Percentiles rank a stretch among this genome's conserved stretches.
These are phyloP conservation scores for Labeo rohita DNA, from an alignment of 2,113 vertebrate species.

Conservation along the genomic window DNA sequence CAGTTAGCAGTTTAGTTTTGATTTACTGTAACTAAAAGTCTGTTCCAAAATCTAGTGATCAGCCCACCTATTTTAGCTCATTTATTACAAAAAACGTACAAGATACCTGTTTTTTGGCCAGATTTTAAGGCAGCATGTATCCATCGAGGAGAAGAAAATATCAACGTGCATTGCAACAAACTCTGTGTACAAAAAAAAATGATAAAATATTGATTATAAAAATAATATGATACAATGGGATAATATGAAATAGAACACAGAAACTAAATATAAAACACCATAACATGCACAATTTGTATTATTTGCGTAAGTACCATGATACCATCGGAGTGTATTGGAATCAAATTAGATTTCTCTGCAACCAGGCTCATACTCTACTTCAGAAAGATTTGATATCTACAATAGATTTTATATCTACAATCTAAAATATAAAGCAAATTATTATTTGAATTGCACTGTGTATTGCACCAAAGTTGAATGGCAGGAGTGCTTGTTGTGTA, in stretches of 20 bases:
- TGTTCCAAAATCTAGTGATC: not conserved
- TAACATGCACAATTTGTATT: not conserved
- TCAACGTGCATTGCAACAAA: not conserved
- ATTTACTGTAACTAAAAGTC: not conserved
- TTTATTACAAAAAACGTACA: not conserved
- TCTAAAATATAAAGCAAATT: not conserved
- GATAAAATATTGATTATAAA: not conserved
- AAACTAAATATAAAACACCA: not conserved
- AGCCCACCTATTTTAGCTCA: not conserved
- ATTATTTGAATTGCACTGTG: conserved; percentile 58
- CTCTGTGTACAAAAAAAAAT: not conserved
- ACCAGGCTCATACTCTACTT: not conserved
- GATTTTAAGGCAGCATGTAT: not conserved
- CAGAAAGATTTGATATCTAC: not conserved
- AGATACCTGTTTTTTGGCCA: not conserved
- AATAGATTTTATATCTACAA: not conserved
- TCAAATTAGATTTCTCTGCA: not conserved
- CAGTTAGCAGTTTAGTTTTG: not conserved
- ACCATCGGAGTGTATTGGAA: not conserved
- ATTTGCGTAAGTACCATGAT: not conserved
- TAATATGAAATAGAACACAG: not conserved
- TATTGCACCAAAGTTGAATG: conserved; percentile 50
- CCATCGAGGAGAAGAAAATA: not conserved
- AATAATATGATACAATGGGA: not conserved
- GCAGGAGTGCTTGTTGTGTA: not conserved